Evolutionary conservation across 2,888 invertebrate species (phyloP).

Genomic region (Stenchaetothrips biformis): DNA sequence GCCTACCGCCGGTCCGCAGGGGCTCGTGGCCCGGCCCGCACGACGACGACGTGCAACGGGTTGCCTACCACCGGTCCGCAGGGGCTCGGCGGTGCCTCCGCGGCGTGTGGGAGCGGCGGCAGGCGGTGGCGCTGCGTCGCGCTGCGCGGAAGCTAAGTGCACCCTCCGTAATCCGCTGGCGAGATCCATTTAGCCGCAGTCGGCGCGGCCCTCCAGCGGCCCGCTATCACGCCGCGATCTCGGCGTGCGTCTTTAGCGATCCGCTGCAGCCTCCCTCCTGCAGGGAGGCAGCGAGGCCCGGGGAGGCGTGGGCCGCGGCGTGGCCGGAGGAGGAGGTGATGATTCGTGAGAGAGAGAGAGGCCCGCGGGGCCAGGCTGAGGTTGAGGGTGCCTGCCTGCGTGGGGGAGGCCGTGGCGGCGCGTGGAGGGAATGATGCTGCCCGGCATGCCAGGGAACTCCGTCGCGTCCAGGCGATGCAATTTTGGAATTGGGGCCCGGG

Average conservation of each 20-base stretch:
- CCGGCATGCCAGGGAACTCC: background rate
- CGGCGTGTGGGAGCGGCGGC: background rate
- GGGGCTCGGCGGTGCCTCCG: background rate
- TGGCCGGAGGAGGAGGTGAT: no score
- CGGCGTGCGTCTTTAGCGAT: no score
- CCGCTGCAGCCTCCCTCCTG: no score
- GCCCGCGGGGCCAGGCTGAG: background rate
- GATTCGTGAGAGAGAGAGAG: background rate
- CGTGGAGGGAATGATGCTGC: constrained; percentile 36
- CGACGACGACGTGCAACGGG: background rate
- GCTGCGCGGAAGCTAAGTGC: background rate
- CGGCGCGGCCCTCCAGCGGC: no score
- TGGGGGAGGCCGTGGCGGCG: background rate
- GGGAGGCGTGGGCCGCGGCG: no score
- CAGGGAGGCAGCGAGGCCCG: no score
- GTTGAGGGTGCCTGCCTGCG: background rate
- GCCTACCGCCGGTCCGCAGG: background rate
- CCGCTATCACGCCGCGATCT: no score
- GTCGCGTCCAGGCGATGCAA: background rate
- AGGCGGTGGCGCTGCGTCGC: background rate
- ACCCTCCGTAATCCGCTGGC: no score
- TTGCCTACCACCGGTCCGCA: background rate
- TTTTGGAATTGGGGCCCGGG: no score
- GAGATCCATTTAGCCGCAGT: no score
- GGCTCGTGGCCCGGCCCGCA: background rate